Conservation (phyloP, 2,888 invertebrate species). For the Tholera decimalis region DNA sequence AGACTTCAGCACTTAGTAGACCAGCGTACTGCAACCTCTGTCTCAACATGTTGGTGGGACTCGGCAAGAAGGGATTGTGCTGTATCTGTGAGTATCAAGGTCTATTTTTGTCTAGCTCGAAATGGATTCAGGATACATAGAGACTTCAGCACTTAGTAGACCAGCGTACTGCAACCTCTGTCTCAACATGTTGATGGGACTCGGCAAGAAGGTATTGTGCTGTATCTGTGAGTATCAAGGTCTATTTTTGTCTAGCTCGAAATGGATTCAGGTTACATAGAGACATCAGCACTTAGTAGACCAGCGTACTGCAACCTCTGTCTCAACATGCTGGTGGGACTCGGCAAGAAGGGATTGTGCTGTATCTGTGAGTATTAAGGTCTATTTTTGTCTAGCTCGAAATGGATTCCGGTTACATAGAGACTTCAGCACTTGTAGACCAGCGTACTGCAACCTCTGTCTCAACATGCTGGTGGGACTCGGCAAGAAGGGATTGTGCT, state of each 20-base stretch:
- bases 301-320: slow-evolving; percentile 99
- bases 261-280: slow-evolving; percentile 93
- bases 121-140: slow-evolving; percentile 93
- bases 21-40: slow-evolving; percentile 99
- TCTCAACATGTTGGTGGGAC: slow-evolving; percentile 97
- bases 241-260: background rate
- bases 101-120: background rate
- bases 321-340: slow-evolving; percentile 97
- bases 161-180: slow-evolving; percentile 99
- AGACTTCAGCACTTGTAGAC: slow-evolving; percentile 98
- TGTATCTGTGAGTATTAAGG: slow-evolving; percentile 95
- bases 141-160: slow-evolving; percentile 98
- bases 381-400: background rate
- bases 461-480: slow-evolving; percentile 98
- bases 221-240: slow-evolving; percentile 95
- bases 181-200: slow-evolving; percentile 97
- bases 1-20: slow-evolving; percentile 98
- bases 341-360: slow-evolving; percentile 98
- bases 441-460: slow-evolving; percentile 99
- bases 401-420: too few species aligned
- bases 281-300: slow-evolving; percentile 98
- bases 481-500: slow-evolving; percentile 98
- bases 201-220: slow-evolving; percentile 98
- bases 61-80: slow-evolving; percentile 98
- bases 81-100: slow-evolving; percentile 95